A percentile compares a stretch with the other conserved stretches of the same genome.
These are phyloP conservation scores for Pelecanus crispus DNA, from an alignment of 2,113 vertebrate genomes.

Conservation along the genomic window DNA sequence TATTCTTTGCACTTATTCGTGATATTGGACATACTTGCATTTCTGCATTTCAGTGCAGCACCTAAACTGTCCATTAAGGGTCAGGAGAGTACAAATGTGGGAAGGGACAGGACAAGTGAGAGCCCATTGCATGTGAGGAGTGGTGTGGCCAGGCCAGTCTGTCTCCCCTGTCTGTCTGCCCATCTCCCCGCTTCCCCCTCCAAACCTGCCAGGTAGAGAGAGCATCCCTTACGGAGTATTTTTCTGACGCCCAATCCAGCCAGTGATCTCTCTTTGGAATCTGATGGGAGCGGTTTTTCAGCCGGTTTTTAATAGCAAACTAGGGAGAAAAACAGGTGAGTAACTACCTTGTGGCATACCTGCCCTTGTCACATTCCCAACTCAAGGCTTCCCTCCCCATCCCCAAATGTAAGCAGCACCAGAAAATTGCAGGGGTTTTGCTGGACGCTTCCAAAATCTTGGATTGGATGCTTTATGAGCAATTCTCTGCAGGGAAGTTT, in stretches of 20 bases:
- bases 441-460: background rate
- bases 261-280: constrained; percentile 83
- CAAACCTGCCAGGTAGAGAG: background rate
- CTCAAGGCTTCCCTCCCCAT: background rate
- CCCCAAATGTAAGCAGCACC: background rate
- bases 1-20: background rate
- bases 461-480: background rate
- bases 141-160: background rate
- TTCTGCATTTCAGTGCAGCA: background rate
- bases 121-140: rapidly evolving
- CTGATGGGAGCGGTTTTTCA: constrained; percentile 71
- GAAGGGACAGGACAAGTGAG: background rate
- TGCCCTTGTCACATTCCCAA: background rate
- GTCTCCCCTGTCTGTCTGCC: background rate
- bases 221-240: constrained; percentile 80
- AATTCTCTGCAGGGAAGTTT: background rate
- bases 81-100: constrained; percentile 26
- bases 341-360: background rate
- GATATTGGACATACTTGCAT: background rate
- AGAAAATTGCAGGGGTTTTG: background rate
- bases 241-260: constrained; percentile 95
- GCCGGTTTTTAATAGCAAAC: constrained; percentile 89
- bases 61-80: constrained; percentile 5
- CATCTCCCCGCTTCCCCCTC: background rate
- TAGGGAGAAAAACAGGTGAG: constrained; percentile 48